Percentiles rank a stretch among this genome's conserved stretches.
These are phyloP conservation scores for Pygoscelis adeliae DNA, from an alignment of 2,113 vertebrate species.

Conservation along the genomic window DNA sequence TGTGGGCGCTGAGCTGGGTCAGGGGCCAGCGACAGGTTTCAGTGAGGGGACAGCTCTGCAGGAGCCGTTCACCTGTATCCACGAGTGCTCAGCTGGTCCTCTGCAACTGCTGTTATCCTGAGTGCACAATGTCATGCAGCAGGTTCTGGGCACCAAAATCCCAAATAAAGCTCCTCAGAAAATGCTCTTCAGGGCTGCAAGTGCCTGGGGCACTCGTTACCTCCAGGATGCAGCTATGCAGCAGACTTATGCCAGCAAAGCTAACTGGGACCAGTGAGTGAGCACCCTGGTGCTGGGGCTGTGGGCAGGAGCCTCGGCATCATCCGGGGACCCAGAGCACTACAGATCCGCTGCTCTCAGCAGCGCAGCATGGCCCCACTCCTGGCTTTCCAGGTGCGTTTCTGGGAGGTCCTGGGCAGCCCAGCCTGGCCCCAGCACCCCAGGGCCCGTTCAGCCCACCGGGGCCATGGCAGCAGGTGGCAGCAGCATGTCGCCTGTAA, in stretches of 20 bases:
- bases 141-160: not conserved
- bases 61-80: fast-evolving
- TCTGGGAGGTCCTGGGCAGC: not conserved
- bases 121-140: fast-evolving
- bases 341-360: fast-evolving
- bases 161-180: not conserved
- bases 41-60: too few species aligned
- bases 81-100: fast-evolving
- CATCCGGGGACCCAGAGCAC: fast-evolving
- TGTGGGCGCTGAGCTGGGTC: not conserved
- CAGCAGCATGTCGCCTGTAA: fast-evolving
- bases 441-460: fast-evolving
- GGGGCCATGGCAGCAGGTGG: not conserved
- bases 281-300: not conserved
- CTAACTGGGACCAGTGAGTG: not conserved
- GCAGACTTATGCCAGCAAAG: fast-evolving
- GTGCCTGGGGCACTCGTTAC: fast-evolving
- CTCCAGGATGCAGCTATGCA: fast-evolving
- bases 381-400: fast-evolving
- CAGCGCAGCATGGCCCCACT: fast-evolving
- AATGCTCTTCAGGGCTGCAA: fast-evolving
- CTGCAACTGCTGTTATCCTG: fast-evolving
- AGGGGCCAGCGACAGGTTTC: not conserved
- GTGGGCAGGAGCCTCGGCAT: not conserved
- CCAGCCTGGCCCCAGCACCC: fast-evolving